These are phyloP conservation scores for Turritopsis rubra DNA, from an alignment of 30 jellyfish, hydroid and myxozoan species.

Conservation along the genomic window DNA sequence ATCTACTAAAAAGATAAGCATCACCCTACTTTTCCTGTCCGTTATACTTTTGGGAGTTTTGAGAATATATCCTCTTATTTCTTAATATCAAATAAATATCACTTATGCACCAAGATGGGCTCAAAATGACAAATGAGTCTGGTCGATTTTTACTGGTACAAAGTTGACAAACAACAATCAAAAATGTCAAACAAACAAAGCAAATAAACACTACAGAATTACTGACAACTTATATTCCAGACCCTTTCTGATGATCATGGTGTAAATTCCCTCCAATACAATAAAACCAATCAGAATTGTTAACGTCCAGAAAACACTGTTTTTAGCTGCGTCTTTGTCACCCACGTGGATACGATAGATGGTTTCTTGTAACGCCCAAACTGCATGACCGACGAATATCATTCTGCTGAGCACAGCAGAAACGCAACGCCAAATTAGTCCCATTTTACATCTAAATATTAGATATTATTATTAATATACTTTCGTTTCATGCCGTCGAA, in stretches of 20 bases:
- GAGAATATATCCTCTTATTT: too few species aligned
- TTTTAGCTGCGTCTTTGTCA: background rate
- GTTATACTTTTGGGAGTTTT: too few species aligned
- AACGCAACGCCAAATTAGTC: background rate
- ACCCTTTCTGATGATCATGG: conserved; percentile 22
- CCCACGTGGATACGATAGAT: conserved; percentile 5
- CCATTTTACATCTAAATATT: background rate
- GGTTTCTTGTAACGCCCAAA: conserved; percentile 16
- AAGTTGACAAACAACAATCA: background rate
- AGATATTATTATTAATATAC: background rate
- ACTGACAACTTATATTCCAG: conserved; percentile 25
- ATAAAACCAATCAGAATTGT: background rate
- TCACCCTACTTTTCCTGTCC: too few species aligned
- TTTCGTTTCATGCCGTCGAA: too few species aligned
- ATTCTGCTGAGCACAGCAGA: conserved; percentile 12
- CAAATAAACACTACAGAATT: background rate
- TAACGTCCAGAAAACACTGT: conserved; percentile 12
- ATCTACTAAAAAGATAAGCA: too few species aligned
- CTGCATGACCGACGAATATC: conserved; percentile 16
- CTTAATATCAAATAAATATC: too few species aligned
- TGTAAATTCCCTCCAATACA: conserved; percentile 17
- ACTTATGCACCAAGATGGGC: too few species aligned
- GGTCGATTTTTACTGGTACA: background rate
- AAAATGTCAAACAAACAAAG: background rate
- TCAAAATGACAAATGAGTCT: too few species aligned